These are phyloP conservation scores for Climacteris rufus DNA, from an alignment of 2,113 vertebrate species.

Conservation along the genomic window DNA sequence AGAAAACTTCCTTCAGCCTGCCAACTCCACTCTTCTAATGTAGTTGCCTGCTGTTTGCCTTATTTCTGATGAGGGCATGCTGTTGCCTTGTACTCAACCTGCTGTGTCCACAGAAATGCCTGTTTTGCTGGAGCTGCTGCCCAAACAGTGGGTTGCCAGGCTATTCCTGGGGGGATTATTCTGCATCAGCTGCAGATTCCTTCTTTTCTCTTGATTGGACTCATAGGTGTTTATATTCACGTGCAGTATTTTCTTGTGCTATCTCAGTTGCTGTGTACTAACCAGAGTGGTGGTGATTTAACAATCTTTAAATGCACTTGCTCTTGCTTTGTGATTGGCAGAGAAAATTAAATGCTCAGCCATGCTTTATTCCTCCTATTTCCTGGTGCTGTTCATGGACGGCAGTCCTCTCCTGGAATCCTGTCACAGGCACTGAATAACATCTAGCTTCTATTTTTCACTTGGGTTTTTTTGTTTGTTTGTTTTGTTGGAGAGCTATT, in stretches of 20 bases:
- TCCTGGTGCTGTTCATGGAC: neutral
- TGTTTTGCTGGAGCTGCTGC: neutral
- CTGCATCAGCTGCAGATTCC: neutral
- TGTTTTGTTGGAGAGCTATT: neutral
- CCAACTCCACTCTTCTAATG: neutral
- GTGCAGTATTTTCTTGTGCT: neutral
- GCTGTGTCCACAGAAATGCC: rapidly evolving
- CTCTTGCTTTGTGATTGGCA: neutral
- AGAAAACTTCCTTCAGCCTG: neutral
- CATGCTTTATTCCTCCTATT: neutral
- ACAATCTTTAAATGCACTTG: neutral
- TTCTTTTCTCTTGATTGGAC: neutral
- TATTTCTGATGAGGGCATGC: neutral
- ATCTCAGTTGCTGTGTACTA: neutral
- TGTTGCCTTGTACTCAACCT: neutral
- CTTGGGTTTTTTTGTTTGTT: neutral
- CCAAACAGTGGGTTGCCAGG: neutral
- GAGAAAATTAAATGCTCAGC: neutral
- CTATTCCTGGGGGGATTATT: neutral
- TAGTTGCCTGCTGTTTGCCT: neutral
- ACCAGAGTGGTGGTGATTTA: neutral
- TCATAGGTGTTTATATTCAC: neutral
- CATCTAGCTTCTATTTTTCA: neutral
- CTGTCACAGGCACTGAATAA: neutral
- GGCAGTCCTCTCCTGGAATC: neutral